Evolutionary conservation across 1,140 invertebrate species (phyloP).

Genomic region (Drosophila subobscura): DNA sequence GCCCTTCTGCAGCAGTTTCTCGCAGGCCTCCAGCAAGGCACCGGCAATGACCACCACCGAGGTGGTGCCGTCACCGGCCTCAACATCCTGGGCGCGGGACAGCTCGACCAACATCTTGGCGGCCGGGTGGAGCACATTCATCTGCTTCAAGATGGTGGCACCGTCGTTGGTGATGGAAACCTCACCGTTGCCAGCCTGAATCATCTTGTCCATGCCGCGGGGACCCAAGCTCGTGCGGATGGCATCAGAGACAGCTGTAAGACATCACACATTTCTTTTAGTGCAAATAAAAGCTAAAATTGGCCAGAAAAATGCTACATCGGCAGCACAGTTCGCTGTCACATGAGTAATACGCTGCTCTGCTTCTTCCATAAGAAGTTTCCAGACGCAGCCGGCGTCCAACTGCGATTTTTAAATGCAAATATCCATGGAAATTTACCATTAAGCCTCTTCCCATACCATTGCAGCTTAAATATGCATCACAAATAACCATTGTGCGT

Average conservation of each 20-base stretch:
- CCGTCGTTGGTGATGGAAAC: slow-evolving; percentile 99
- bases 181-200: slow-evolving; percentile 98
- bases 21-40: slow-evolving; percentile 96
- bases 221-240: slow-evolving; percentile 99
- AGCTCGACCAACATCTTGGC: slow-evolving; percentile 99
- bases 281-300: not conserved
- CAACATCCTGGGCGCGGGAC: slow-evolving; percentile 99
- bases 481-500: slow-evolving; percentile 18
- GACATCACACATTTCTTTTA: slow-evolving; percentile 23
- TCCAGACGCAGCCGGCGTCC: slow-evolving; percentile 73
- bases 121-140: slow-evolving; percentile 99
- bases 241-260: slow-evolving; percentile 98
- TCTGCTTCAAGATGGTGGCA: slow-evolving; percentile 99
- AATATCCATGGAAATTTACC: slow-evolving; percentile 14
- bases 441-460: not conserved
- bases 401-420: slow-evolving; percentile 51
- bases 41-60: slow-evolving; percentile 98
- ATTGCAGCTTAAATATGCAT: not conserved
- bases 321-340: slow-evolving; percentile 32
- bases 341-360: slow-evolving; percentile 70
- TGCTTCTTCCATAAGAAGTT: slow-evolving; percentile 69
- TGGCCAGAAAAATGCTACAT: slow-evolving; percentile 9
- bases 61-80: slow-evolving; percentile 99
- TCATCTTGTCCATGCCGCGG: slow-evolving; percentile 99
- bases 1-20: slow-evolving; percentile 96